phyloP scores from a whole-genome alignment of 2,797 vertebrate species.

The Acridotheres tristis region DNA sequence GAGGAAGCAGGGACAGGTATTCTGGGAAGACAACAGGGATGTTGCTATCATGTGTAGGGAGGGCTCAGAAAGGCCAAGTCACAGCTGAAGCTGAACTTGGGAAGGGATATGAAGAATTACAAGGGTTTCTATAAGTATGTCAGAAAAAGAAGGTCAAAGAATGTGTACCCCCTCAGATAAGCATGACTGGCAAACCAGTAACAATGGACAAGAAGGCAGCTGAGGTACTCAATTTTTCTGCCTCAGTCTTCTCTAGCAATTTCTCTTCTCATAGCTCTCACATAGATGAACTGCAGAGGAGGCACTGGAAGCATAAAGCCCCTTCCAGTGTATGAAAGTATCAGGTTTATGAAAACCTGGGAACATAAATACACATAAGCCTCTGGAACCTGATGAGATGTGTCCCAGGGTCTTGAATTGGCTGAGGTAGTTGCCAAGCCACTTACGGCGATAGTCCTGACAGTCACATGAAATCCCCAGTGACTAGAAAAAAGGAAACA shows the following conservation, averaged over 20 bases:
- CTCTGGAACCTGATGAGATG: background rate
- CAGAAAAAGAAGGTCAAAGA: background rate
- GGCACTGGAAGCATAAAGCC: background rate
- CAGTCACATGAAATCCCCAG: background rate
- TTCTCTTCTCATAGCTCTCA: accelerated
- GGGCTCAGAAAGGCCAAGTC: background rate
- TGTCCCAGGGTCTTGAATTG: background rate
- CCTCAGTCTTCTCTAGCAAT: background rate
- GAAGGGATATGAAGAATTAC: background rate
- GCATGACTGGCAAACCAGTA: background rate
- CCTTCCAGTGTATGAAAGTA: background rate
- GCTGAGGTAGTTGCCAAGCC: background rate
- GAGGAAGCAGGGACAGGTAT: background rate
- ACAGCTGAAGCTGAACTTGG: background rate
- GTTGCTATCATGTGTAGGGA: background rate
- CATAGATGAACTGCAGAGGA: accelerated
- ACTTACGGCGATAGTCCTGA: accelerated
- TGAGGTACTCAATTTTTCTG: background rate
- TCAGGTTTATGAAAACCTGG: background rate
- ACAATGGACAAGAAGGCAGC: background rate
- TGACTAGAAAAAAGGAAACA: background rate
- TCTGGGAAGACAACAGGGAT: background rate
- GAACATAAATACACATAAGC: accelerated
- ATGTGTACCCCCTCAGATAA: accelerated
- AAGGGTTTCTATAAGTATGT: background rate